Evolutionary conservation across 2,888 invertebrate species (phyloP).

Genomic region (Catotricha subobsoleta): DNA sequence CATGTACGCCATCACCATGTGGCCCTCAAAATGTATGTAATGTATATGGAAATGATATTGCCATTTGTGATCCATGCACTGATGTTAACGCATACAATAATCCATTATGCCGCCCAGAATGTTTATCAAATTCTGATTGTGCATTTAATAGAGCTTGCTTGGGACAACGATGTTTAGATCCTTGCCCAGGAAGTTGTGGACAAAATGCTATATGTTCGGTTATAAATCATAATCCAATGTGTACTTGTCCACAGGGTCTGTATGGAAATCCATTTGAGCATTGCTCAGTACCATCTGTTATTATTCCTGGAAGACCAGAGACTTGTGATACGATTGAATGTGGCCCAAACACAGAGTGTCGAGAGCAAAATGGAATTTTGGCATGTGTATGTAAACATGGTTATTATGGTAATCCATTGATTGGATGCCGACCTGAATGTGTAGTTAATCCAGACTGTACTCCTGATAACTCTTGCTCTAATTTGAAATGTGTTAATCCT

Average conservation of each 20-base stretch:
- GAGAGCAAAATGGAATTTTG: conserved; percentile 42
- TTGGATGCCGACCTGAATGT: conserved; percentile 63
- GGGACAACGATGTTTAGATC: conserved; percentile 54
- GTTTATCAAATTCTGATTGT: conserved; percentile 64
- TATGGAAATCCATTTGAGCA: conserved; percentile 63
- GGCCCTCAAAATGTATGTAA: conserved; percentile 48
- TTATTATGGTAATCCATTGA: conserved; percentile 63
- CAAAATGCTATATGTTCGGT: conserved; percentile 51
- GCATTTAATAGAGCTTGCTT: conserved; percentile 58
- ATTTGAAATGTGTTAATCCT: conserved; percentile 59
- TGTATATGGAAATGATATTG: conserved; percentile 53
- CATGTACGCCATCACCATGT: conserved; percentile 65
- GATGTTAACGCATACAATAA: conserved; percentile 47
- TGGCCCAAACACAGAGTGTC: conserved; percentile 54
- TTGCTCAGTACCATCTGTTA: conserved; percentile 38
- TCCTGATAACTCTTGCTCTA: conserved; percentile 50
- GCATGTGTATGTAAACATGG: conserved; percentile 54
- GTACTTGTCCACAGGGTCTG: conserved; percentile 46
- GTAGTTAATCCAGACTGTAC: conserved; percentile 65
- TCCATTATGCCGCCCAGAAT: conserved; percentile 65
- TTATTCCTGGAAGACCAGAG: conserved; percentile 20
- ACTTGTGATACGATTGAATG: conserved; percentile 54
- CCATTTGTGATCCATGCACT: conserved; percentile 60
- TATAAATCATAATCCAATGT: conserved; percentile 55
- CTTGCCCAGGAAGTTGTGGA: conserved; percentile 64